Conservation (phyloP, 2,113 vertebrate genomes). For the Saimiri boliviensis region DNA sequence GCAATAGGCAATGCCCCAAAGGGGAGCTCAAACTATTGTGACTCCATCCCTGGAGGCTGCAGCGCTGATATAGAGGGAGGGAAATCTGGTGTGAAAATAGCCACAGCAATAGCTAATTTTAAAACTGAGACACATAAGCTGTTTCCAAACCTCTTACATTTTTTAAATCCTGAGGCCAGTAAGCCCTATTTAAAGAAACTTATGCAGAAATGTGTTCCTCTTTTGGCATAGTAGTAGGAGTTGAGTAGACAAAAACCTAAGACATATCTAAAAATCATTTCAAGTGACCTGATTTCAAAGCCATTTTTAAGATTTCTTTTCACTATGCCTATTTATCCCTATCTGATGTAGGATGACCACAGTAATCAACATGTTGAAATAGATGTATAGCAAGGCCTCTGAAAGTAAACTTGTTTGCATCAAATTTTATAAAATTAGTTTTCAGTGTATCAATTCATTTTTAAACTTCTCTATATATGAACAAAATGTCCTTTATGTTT, state of each 20-base stretch:
- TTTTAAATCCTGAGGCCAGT: constrained; percentile 73
- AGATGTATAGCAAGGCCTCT: not conserved
- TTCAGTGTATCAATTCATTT: not conserved
- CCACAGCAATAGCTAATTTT: constrained; percentile 70
- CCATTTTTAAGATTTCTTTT: constrained; percentile 41
- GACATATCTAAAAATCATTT: constrained; percentile 63
- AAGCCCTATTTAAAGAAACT: constrained; percentile 74
- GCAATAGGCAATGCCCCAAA: not conserved
- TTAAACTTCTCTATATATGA: constrained; percentile 16
- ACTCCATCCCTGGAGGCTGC: constrained; percentile 5
- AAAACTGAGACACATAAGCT: constrained; percentile 74
- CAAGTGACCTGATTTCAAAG: constrained; percentile 74
- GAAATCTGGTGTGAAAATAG: constrained; percentile 65
- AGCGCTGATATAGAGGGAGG: constrained; percentile 9
- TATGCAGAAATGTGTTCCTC: constrained; percentile 59
- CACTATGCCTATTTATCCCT: not conserved
- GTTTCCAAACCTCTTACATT: constrained; percentile 69
- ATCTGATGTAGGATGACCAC: not conserved
- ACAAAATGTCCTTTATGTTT: constrained; percentile 53
- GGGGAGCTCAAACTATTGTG: not conserved
- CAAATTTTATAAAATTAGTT: constrained; percentile 36
- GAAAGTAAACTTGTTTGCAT: not conserved
- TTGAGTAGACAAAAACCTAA: constrained; percentile 69
- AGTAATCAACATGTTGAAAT: constrained; percentile 5
- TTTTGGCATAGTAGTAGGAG: constrained; percentile 67